phyloP scores from a whole-genome alignment of 2,113 vertebrate genomes.

The Neolamprologus sp. region DNA sequence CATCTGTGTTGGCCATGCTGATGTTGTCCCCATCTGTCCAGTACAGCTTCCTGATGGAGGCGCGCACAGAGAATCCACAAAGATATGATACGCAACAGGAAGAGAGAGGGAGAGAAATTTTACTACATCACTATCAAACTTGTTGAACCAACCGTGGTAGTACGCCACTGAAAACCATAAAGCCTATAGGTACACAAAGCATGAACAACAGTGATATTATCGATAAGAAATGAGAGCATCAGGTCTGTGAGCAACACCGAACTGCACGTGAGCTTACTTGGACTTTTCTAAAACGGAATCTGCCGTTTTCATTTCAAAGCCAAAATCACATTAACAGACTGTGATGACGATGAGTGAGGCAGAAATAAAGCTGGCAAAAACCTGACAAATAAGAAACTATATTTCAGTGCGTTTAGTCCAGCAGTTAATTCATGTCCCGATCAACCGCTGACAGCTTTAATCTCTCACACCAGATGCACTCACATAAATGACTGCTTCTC shows the following conservation, averaged over 20 bases:
- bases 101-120: neutral
- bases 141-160: neutral
- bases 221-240: neutral
- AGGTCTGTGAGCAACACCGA: neutral
- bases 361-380: neutral
- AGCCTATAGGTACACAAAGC: neutral
- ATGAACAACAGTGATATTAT: neutral
- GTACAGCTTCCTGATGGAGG: conserved; percentile 82
- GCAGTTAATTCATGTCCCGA: neutral
- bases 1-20: conserved; percentile 92
- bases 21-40: conserved; percentile 98
- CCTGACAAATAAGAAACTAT: neutral
- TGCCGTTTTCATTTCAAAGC: neutral
- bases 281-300: neutral
- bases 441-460: neutral
- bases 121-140: neutral
- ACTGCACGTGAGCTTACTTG: neutral
- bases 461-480: neutral
- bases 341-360: neutral
- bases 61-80: neutral
- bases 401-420: neutral
- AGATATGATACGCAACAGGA: neutral
- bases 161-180: neutral
- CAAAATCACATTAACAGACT: neutral
- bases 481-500: neutral